Evolutionary conservation across 2,113 vertebrate genomes (phyloP).

Genomic region (Paralichthys olivaceus): DNA sequence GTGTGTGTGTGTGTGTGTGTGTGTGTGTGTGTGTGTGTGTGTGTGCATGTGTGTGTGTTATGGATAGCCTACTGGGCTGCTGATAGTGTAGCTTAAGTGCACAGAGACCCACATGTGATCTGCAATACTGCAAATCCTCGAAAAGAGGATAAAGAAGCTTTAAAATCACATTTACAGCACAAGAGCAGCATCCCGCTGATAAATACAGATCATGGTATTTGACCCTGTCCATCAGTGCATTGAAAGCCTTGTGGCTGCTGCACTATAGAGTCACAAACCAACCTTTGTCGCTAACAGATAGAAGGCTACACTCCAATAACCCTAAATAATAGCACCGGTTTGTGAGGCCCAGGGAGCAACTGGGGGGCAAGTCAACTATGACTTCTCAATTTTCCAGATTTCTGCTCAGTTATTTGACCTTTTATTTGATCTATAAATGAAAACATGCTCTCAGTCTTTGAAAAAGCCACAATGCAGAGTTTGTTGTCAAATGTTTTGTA

Average conservation of each 20-base stretch:
- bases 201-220: slow-evolving; percentile 82
- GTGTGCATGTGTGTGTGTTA: slow-evolving; percentile 33
- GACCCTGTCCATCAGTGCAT: slow-evolving; percentile 78
- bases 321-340: slow-evolving; percentile 42
- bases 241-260: slow-evolving; percentile 54
- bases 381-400: slow-evolving; percentile 33
- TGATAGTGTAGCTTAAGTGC: slow-evolving; percentile 78
- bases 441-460: slow-evolving; percentile 14
- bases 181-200: slow-evolving; percentile 76
- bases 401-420: slow-evolving; percentile 39
- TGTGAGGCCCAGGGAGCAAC: slow-evolving; percentile 28
- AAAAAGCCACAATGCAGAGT: slow-evolving; percentile 10
- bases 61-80: slow-evolving; percentile 64
- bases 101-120: slow-evolving; percentile 72
- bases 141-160: slow-evolving; percentile 82
- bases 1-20: not conserved
- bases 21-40: slow-evolving; percentile 7
- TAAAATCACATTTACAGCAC: slow-evolving; percentile 81
- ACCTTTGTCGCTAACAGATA: slow-evolving; percentile 65
- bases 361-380: slow-evolving; percentile 40
- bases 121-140: slow-evolving; percentile 78
- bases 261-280: slow-evolving; percentile 54
- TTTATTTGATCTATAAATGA: slow-evolving; percentile 32
- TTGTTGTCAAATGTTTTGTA: slow-evolving; percentile 32
- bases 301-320: slow-evolving; percentile 46